Evolutionary conservation across 2,888 invertebrate genomes (phyloP).

Genomic region (Anoncus sp.): DNA sequence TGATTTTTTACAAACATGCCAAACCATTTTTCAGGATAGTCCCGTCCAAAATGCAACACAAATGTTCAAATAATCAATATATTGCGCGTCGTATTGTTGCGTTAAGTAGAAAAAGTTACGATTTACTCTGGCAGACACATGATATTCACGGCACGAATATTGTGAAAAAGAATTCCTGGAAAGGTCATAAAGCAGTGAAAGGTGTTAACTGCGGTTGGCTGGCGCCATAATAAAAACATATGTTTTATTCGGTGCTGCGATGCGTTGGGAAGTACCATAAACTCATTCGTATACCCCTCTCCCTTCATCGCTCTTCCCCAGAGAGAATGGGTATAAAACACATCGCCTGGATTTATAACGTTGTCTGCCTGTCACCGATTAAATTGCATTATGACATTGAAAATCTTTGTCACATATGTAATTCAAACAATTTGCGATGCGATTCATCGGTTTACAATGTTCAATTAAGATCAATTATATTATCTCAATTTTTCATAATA

Average conservation of each 20-base stretch:
- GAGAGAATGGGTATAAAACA: slow-evolving; percentile 63
- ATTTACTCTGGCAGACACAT: slow-evolving; percentile 19
- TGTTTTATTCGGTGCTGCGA: slow-evolving; percentile 68
- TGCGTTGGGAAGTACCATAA: slow-evolving; percentile 66
- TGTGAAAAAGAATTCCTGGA: slow-evolving; percentile 52
- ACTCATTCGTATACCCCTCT: slow-evolving; percentile 69
- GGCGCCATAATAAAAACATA: slow-evolving; percentile 73
- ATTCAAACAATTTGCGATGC: slow-evolving; percentile 46
- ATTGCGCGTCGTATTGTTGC: slow-evolving; percentile 10
- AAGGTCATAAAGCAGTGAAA: slow-evolving; percentile 60
- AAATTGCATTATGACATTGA: slow-evolving; percentile 44
- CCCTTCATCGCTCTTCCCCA: background rate
- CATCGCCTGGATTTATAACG: slow-evolving; percentile 65
- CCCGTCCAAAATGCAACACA: background rate
- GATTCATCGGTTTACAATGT: slow-evolving; percentile 52
- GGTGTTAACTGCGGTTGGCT: slow-evolving; percentile 71
- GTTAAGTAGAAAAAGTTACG: slow-evolving; percentile 27
- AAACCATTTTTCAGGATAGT: background rate
- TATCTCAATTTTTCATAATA: slow-evolving; percentile 25
- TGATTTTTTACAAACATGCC: no score
- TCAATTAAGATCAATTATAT: slow-evolving; percentile 57
- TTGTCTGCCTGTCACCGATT: slow-evolving; percentile 57
- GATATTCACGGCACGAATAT: slow-evolving; percentile 39
- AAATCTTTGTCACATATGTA: slow-evolving; percentile 23
- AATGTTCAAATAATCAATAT: slow-evolving; percentile 12